A percentile compares a stretch with the other conserved stretches of the same genome.
Conservation (phyloP, 2,797 vertebrate species). For the Sciurus vulgaris region DNA sequence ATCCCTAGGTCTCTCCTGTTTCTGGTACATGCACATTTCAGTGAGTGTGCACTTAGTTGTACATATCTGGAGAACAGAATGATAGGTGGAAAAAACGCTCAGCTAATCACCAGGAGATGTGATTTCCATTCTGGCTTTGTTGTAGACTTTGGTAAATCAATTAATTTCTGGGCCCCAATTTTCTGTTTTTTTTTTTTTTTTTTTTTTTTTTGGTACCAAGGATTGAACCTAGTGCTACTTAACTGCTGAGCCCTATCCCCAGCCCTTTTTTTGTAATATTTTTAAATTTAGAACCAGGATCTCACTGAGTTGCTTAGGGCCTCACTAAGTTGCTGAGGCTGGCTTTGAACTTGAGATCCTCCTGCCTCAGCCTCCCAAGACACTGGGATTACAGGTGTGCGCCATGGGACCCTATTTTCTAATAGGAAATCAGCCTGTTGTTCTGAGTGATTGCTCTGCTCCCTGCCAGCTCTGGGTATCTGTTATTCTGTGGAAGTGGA, state of each 20-base stretch:
- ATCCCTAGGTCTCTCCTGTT: not conserved
- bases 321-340: too few species aligned
- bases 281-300: too few species aligned
- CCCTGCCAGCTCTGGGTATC: not conserved
- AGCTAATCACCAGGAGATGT: not conserved
- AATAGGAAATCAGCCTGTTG: not conserved
- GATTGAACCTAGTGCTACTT: too few species aligned
- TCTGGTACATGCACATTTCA: too few species aligned
- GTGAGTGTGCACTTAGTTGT: not conserved
- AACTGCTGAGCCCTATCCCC: too few species aligned
- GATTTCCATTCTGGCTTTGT: not conserved
- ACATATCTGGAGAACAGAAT: not conserved
- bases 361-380: too few species aligned
- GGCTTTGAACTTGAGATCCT: too few species aligned
- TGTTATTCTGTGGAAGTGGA: not conserved
- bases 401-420: not conserved
- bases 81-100: not conserved
- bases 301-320: too few species aligned
- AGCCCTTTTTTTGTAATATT: too few species aligned
- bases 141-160: not conserved
- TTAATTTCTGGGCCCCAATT: not conserved
- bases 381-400: too few species aligned
- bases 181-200: not conserved
- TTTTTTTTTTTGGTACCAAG: rapidly evolving
- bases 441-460: not conserved